Evolutionary conservation across 1,140 invertebrate genomes (phyloP), one percentile per base, ranked within the genome.

Genomic region (Dryas iulia): DNA sequence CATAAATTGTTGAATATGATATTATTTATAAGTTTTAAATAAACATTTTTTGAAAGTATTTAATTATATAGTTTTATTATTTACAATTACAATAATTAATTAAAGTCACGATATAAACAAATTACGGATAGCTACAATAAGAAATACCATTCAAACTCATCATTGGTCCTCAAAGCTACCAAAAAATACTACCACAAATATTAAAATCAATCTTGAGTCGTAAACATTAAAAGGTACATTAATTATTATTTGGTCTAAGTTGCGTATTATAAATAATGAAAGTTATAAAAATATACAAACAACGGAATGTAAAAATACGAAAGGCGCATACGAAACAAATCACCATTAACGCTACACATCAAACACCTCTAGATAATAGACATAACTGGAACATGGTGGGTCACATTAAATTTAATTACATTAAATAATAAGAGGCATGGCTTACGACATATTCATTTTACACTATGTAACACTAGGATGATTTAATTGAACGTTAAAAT

Each of bases 171-270:
- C 86, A 82, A 87, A 91, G 84, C 87, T 90, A 89, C 86, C 87
- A 87, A 87, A 87, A 83, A 79, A 76, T n/a, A 83, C 78, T 79
- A 85, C 71, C 77, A 82, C 72, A 79, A 81, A 82, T 79, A 79
- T 77, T 67, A 76, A 71, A 73, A 76, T 70, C 66, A 73, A 73
- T 76, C 66, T 71, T 83, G 80, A 86, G 83, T 84, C 75, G 79
- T 87, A 84, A 83, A 84, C 77, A 80, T 86, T 87, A 85, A 89
- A 90, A 91, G 86, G 89, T 90, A 91, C 87, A 87, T 88, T 91
- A 90, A 86, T 91, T 89, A 91, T 91, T 90, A 91, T 91, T 91
- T 91, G 89, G 89, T 91, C 89, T 91, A 91, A 86, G 89, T 91
- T 91, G 86, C 87, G 85, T 83, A 84, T 85, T 89, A 91, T 90